phyloP scores from a whole-genome alignment of 2,113 vertebrate genomes.

The Argyrosomus japonicus region DNA sequence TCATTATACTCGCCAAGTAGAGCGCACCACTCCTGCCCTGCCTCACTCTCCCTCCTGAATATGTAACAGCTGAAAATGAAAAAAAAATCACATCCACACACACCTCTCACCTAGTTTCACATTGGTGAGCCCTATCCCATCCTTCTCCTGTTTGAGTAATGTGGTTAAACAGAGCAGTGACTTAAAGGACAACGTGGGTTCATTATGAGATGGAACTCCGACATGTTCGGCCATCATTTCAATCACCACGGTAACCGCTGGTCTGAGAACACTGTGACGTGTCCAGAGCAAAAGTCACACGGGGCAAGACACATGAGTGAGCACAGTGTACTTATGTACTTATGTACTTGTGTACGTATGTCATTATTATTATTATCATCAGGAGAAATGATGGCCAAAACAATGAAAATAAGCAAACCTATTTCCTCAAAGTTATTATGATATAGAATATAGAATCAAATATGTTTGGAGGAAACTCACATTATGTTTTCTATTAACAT shows the following conservation, averaged over 20 bases:
- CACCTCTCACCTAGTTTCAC: slow-evolving; percentile 27
- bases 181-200: not conserved
- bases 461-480: not conserved
- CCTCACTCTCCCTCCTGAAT: slow-evolving; percentile 40
- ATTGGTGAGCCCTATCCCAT: slow-evolving; percentile 21
- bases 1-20: slow-evolving; percentile 17
- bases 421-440: not conserved
- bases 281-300: not conserved
- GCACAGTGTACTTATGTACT: no score
- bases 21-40: not conserved
- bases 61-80: slow-evolving; percentile 41
- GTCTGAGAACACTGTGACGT: not conserved
- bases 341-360: no score
- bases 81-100: slow-evolving; percentile 50
- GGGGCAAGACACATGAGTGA: not conserved
- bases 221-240: not conserved
- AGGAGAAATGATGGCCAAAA: not conserved
- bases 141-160: slow-evolving; percentile 36
- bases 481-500: not conserved
- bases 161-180: not conserved
- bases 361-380: not conserved
- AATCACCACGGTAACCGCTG: not conserved
- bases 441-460: not conserved
- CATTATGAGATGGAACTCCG: not conserved
- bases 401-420: not conserved